Conservation (phyloP, 2,113 vertebrate genomes). For the Isurus oxyrinchus region DNA sequence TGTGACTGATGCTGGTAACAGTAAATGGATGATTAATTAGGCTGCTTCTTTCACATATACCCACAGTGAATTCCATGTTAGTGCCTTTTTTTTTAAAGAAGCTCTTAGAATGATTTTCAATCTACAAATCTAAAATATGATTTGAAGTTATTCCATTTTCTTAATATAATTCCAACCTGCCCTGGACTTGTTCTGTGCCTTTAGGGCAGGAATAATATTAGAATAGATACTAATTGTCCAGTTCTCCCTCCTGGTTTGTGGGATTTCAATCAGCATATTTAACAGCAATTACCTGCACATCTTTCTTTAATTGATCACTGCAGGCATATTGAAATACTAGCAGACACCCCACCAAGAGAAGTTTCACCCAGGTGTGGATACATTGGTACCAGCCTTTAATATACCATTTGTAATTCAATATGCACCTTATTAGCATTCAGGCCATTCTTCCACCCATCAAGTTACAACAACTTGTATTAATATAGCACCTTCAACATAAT, state of each 20-base stretch:
- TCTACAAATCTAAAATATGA: slow-evolving; percentile 13
- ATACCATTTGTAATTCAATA: not conserved
- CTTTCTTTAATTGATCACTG: slow-evolving; percentile 33
- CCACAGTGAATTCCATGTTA: not conserved
- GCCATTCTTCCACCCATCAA: not conserved
- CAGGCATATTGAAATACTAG: slow-evolving; percentile 6
- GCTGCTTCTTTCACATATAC: not conserved
- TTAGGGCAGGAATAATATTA: not conserved
- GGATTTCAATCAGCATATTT: slow-evolving; percentile 26
- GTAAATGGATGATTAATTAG: slow-evolving; percentile 16
- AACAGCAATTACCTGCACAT: slow-evolving; percentile 28
- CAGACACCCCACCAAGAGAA: not conserved
- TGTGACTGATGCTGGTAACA: not conserved
- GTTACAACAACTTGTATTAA: not conserved
- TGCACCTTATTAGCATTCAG: not conserved
- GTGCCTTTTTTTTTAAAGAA: not conserved
- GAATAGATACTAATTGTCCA: slow-evolving; percentile 31
- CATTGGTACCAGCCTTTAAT: not conserved
- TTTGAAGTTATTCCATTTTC: slow-evolving; percentile 14
- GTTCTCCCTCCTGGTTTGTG: not conserved
- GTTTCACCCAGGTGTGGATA: not conserved
- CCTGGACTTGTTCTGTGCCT: slow-evolving; percentile 17
- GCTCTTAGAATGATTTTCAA: slow-evolving; percentile 21
- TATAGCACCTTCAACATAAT: not conserved
- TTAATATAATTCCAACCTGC: not conserved